These are phyloP conservation scores for Tretioscincus oriximinensis DNA, from an alignment of 2,113 vertebrate species.

Conservation along the genomic window DNA sequence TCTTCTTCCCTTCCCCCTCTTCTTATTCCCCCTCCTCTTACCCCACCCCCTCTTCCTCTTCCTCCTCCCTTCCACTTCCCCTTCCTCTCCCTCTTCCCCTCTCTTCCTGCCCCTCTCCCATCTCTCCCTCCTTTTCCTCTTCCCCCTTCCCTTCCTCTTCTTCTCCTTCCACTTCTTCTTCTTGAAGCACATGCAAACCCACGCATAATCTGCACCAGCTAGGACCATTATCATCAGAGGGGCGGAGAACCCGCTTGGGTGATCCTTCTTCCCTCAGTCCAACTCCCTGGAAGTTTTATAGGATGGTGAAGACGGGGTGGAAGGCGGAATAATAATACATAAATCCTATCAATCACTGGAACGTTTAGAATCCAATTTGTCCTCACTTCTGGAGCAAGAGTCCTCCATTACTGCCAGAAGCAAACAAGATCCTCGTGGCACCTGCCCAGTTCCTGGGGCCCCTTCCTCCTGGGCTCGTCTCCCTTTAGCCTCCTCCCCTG, in stretches of 20 bases:
- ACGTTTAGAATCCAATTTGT: slow-evolving; percentile 78
- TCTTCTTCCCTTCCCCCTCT: no score
- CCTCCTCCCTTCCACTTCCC: no score
- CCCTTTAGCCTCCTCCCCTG: not conserved
- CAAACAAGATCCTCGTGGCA: slow-evolving; percentile 70
- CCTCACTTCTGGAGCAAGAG: slow-evolving; percentile 70
- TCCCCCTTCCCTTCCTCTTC: not conserved
- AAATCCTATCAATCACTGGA: slow-evolving; percentile 77
- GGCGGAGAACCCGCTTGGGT: slow-evolving; percentile 43
- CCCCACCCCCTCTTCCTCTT: no score
- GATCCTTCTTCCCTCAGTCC: slow-evolving; percentile 67
- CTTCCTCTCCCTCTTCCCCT: no score
- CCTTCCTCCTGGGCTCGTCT: no score
- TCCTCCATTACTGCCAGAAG: slow-evolving; percentile 72
- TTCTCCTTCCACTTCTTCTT: no score
- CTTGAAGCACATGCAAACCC: slow-evolving; percentile 12
- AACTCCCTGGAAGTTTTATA: slow-evolving; percentile 72
- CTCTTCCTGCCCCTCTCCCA: no score
- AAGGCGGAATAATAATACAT: slow-evolving; percentile 59
- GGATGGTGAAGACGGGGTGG: slow-evolving; percentile 72
- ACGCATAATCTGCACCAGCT: slow-evolving; percentile 12
- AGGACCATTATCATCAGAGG: slow-evolving; percentile 50
- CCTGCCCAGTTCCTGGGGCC: slow-evolving; percentile 18
- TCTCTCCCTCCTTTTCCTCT: no score
- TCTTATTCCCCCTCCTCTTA: no score